A percentile compares a stretch with the other conserved stretches of the same genome.
Conservation (phyloP, 2,797 vertebrate species). For the Zalophus californianus region DNA sequence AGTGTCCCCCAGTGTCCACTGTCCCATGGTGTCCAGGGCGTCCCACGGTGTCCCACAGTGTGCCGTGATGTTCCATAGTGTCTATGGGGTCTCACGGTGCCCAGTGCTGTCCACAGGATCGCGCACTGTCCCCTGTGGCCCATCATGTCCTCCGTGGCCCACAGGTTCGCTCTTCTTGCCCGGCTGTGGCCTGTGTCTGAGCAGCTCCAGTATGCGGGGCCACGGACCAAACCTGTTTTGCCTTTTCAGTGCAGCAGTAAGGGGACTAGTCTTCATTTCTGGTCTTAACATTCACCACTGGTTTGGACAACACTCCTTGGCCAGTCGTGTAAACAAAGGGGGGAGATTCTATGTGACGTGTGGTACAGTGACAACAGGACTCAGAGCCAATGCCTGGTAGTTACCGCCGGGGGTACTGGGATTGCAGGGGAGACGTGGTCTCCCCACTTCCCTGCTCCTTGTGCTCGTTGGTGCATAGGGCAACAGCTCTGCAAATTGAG, state of each 20-base stretch:
- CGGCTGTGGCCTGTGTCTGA: too few species aligned
- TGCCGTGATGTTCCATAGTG: too few species aligned
- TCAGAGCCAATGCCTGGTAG: fast-evolving
- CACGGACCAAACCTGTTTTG: background rate
- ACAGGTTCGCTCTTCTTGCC: too few species aligned
- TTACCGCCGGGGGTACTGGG: fast-evolving
- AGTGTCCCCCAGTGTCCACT: background rate
- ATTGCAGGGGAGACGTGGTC: background rate
- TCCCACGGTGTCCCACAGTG: too few species aligned
- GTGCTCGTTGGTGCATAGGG: fast-evolving
- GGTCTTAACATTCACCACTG: fast-evolving
- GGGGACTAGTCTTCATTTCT: background rate
- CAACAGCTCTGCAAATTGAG: too few species aligned
- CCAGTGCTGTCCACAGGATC: too few species aligned
- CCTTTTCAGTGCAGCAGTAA: fast-evolving
- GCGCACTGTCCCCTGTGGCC: too few species aligned
- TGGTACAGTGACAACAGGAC: background rate
- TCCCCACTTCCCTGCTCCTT: fast-evolving
- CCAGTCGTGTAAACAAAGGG: background rate
- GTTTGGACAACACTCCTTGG: background rate
- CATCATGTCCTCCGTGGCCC: too few species aligned
- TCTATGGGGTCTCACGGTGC: too few species aligned
- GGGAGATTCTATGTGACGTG: background rate
- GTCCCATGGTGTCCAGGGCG: too few species aligned
- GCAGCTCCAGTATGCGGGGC: too few species aligned